phyloP scores from a whole-genome alignment of 2,888 invertebrate species.

The Eupithecia abbreviata region DNA sequence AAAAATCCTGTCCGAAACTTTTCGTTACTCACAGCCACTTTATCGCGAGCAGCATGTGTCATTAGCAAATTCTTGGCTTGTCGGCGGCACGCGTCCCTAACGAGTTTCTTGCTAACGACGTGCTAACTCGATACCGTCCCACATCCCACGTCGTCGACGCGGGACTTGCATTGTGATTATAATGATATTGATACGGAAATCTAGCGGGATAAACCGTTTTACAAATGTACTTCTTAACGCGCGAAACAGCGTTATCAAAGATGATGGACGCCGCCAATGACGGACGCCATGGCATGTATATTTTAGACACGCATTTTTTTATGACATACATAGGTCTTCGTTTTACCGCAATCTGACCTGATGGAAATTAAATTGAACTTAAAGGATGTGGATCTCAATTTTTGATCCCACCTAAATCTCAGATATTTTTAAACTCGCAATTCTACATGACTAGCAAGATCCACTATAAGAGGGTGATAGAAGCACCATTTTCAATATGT shows the following conservation, averaged over 20 bases:
- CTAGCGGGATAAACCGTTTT: slow-evolving; percentile 6
- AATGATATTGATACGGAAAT: slow-evolving; percentile 22
- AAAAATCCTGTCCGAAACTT: slow-evolving; percentile 15
- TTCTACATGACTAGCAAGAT: too few relatives aligned
- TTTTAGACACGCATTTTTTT: background rate
- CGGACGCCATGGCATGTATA: background rate
- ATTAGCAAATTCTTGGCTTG: slow-evolving; percentile 81
- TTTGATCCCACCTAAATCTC: too few relatives aligned
- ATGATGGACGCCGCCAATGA: too few relatives aligned
- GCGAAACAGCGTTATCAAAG: background rate
- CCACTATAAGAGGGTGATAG: background rate
- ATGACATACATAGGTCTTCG: too few relatives aligned
- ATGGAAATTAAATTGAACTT: too few relatives aligned
- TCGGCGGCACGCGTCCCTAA: slow-evolving; percentile 78
- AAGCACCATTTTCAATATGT: too few relatives aligned
- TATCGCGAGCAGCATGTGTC: slow-evolving; percentile 67
- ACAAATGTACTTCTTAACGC: background rate
- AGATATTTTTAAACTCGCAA: too few relatives aligned
- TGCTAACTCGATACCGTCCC: slow-evolving; percentile 74
- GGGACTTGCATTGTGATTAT: slow-evolving; percentile 48
- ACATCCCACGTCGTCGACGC: slow-evolving; percentile 46
- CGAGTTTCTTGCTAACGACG: slow-evolving; percentile 80
- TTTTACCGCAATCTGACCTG: too few relatives aligned
- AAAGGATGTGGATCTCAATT: too few relatives aligned
- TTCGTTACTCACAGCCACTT: slow-evolving; percentile 44